Percentiles rank a stretch among this genome's conserved stretches.
Conservation (phyloP, 2,113 vertebrate genomes). For the Clupea harengus region DNA sequence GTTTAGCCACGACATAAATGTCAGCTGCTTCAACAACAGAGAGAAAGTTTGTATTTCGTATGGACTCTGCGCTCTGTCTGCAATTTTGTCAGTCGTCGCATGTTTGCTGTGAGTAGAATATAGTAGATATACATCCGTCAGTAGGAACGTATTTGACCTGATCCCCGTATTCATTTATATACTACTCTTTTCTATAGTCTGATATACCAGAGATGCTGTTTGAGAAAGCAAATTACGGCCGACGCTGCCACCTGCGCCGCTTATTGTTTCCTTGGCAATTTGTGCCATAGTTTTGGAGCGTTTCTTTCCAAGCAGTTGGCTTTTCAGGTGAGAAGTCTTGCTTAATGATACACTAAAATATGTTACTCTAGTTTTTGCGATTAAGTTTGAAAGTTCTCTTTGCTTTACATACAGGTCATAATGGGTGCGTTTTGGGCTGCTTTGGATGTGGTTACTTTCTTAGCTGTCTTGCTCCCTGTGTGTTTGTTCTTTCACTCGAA, state of each 20-base stretch:
- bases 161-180: background rate
- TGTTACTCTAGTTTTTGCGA: background rate
- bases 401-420: background rate
- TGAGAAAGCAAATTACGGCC: background rate
- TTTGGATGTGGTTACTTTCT: background rate
- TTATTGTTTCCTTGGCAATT: conserved; percentile 8
- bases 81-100: background rate
- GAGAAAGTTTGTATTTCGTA: background rate
- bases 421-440: background rate
- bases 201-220: background rate
- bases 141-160: background rate
- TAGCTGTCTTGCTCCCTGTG: background rate
- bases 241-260: background rate
- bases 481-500: background rate
- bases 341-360: background rate
- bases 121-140: background rate
- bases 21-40: background rate
- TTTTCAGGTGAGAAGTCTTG: background rate
- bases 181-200: background rate
- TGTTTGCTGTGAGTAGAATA: background rate
- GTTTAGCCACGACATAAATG: background rate
- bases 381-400: background rate
- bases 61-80: background rate
- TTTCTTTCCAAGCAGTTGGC: conserved; percentile 8
- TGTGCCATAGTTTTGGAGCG: conserved; percentile 2